These are phyloP conservation scores for Apodemia hepburni DNA, from an alignment of 2,888 invertebrate genomes.

Conservation along the genomic window DNA sequence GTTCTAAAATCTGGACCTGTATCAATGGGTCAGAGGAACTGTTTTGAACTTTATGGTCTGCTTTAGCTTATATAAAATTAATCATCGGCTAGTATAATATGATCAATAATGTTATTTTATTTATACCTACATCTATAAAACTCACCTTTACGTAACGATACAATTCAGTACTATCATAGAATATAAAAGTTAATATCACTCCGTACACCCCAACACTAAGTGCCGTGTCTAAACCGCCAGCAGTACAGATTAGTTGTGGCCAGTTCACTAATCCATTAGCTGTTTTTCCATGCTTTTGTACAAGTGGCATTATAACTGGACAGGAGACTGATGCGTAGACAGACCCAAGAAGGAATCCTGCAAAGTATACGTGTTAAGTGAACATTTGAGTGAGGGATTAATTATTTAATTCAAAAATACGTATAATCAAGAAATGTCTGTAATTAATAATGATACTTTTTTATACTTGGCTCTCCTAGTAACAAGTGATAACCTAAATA, in stretches of 20 bases:
- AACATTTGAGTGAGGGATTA: background rate
- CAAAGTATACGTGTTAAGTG: slow-evolving; percentile 1
- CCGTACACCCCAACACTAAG: slow-evolving; percentile 69
- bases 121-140: slow-evolving; percentile 3
- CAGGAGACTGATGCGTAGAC: slow-evolving; percentile 65
- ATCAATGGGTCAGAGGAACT: too few species aligned
- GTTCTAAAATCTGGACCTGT: too few species aligned
- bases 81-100: too few species aligned
- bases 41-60: too few species aligned
- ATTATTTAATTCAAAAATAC: too few species aligned
- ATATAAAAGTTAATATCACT: slow-evolving; percentile 53
- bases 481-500: too few species aligned
- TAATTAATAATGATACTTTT: too few species aligned
- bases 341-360: slow-evolving; percentile 59
- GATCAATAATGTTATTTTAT: too few species aligned
- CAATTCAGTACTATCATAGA: slow-evolving; percentile 45
- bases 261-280: slow-evolving; percentile 48
- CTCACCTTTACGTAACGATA: slow-evolving; percentile 59
- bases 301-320: slow-evolving; percentile 59
- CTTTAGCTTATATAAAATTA: too few species aligned
- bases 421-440: too few species aligned
- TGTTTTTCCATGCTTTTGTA: slow-evolving; percentile 42
- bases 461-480: too few species aligned
- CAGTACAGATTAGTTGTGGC: slow-evolving; percentile 61
- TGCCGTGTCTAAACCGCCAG: slow-evolving; percentile 62